Base-by-base conservation (phyloP, 2,888 invertebrate genomes). In the Andricus quercusramuli region DNA sequence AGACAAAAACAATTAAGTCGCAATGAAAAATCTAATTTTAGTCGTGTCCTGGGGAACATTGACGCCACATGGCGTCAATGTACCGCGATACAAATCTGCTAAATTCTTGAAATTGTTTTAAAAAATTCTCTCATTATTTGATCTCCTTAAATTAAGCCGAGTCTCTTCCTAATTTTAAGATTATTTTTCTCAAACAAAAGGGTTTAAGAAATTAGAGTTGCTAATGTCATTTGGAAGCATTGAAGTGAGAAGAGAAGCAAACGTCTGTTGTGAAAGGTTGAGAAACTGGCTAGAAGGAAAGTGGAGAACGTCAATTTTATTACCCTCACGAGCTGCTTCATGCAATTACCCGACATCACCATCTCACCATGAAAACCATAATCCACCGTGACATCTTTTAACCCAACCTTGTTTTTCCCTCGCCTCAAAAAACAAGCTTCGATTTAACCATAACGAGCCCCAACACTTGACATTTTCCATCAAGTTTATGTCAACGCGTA, bases 281-380 rank as follows among this genome's bases (percentile, higher is more conserved):
- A 13, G 37, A 74, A 74, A 74, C 70, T 47, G 51, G 9, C 29
- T 32, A 56, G 51, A 74, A 51, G 56, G 80, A 81, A 83, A 80
- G 67, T 77, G 62, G 44, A 56, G 77, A 65, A 56, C 66, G 79
- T 64, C 79, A 81, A 83, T 83, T 83, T 81, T 80, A 81, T 83
- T 79, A 83, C 79, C 80, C 78, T 56, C 62, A 29, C 80, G 77
- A 81, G 80, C 83, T 81, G 77, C 74, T 83, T 83, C 47, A 80
- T 80, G 74, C 80, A 80, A 83, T 83, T 81, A 78, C 79, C n/a
- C 70, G n/a, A 70, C 62, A 32, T 44, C 78, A 78, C 59, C 68
- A 76, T 62, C 64, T 76, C 44, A 32, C 76, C 79, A 78, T 79
- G 79, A 80, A 80, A 80, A 82, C 78, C 79, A 79, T 82, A 80